Evolutionary conservation across 1,140 invertebrate species (phyloP).

Genomic region (Macrosteles quadrilineatus): DNA sequence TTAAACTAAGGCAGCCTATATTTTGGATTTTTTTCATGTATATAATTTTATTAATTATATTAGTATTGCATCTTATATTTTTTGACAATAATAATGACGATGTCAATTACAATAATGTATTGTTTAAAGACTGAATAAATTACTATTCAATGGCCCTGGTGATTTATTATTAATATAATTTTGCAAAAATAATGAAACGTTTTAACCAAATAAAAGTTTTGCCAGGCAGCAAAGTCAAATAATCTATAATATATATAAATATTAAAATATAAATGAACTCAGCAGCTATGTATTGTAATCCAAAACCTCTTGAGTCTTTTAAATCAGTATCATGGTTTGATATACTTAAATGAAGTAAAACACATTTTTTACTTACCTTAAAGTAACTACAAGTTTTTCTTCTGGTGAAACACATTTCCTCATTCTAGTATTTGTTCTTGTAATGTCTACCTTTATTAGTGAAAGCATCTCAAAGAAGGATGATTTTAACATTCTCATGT

Average conservation of each 20-base stretch:
- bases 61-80: too few relatives aligned
- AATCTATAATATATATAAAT: conserved; percentile 19
- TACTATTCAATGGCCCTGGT: too few relatives aligned
- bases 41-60: too few relatives aligned
- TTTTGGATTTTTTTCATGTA: too few relatives aligned
- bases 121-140: too few relatives aligned
- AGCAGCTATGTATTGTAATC: conserved; percentile 2
- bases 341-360: conserved; percentile 15
- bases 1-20: too few relatives aligned
- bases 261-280: conserved; percentile 16
- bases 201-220: conserved; percentile 6
- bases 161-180: conserved; percentile 18
- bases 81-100: too few relatives aligned
- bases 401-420: conserved; percentile 17
- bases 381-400: conserved; percentile 14
- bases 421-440: conserved; percentile 21
- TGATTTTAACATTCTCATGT: conserved; percentile 20
- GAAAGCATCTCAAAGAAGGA: conserved; percentile 20
- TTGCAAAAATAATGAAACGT: conserved; percentile 16
- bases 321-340: conserved; percentile 13
- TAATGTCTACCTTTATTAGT: conserved; percentile 21
- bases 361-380: conserved; percentile 10
- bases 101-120: too few relatives aligned
- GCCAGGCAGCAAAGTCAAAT: conserved; percentile 7
- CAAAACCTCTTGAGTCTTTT: conserved; percentile 12